phyloP scores from a whole-genome alignment of 1,140 invertebrate species.

The Euschistus heros region DNA sequence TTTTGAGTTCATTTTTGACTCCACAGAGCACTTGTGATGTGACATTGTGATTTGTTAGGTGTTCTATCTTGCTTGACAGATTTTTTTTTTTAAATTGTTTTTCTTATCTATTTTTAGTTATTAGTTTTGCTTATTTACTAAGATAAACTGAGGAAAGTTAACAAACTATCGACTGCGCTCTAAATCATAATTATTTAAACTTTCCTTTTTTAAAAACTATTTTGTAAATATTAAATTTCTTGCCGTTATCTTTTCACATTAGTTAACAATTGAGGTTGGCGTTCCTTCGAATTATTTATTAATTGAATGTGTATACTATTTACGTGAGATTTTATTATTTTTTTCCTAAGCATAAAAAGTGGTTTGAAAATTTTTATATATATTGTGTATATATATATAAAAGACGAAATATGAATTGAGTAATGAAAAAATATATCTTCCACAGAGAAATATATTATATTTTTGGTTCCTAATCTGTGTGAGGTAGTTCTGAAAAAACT shows the following conservation, averaged over 20 bases:
- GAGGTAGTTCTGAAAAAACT: neutral
- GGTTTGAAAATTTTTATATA: too few relatives aligned
- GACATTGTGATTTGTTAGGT: slow-evolving; percentile 23
- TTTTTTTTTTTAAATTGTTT: neutral
- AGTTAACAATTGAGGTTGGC: neutral
- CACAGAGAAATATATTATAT: neutral
- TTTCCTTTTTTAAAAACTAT: neutral
- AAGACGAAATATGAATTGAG: slow-evolving; percentile 3
- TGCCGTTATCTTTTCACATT: too few relatives aligned
- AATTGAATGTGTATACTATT: neutral
- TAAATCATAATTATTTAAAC: neutral
- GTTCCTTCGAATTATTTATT: neutral
- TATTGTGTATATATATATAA: neutral
- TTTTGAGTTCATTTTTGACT: slow-evolving; percentile 14
- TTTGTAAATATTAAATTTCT: neutral
- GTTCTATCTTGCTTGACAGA: slow-evolving; percentile 13
- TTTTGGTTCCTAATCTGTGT: slow-evolving; percentile 8
- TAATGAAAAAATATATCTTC: slow-evolving; percentile 8
- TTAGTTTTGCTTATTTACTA: neutral
- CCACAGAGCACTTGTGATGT: slow-evolving; percentile 24
- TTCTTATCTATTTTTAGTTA: neutral
- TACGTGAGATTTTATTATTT: neutral
- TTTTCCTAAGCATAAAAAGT: too few relatives aligned
- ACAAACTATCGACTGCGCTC: neutral
- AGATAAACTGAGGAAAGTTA: neutral